phyloP scores from a whole-genome alignment of 1,140 invertebrate genomes.

The Argopecten irradians region DNA sequence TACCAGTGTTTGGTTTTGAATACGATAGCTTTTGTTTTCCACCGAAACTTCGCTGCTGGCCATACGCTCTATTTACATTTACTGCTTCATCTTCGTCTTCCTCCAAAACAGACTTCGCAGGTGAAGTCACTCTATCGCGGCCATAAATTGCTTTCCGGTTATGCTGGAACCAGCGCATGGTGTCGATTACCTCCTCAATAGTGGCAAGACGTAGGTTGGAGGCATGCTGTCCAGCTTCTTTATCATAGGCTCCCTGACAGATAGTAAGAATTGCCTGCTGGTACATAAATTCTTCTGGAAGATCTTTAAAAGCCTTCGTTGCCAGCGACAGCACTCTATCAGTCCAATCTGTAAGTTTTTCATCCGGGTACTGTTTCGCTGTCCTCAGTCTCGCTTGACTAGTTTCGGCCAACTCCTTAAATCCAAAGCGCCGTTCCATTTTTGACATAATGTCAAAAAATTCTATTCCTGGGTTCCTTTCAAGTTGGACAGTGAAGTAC shows the following conservation, averaged over 20 bases:
- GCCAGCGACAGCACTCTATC: not conserved
- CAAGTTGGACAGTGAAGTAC: not conserved
- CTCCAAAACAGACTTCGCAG: not conserved
- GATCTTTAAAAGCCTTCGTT: not conserved
- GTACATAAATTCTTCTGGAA: constrained; percentile 23
- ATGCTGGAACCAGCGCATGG: constrained; percentile 17
- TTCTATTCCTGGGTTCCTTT: not conserved
- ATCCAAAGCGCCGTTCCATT: not conserved
- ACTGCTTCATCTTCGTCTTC: not conserved
- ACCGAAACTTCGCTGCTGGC: not conserved
- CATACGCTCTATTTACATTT: no score
- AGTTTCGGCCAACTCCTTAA: not conserved
- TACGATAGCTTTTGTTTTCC: not conserved
- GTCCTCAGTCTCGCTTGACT: not conserved
- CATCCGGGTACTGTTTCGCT: not conserved
- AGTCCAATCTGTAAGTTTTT: constrained; percentile 19
- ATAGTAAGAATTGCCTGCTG: not conserved
- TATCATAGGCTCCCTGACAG: not conserved
- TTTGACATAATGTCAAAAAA: not conserved
- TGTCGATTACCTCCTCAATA: not conserved
- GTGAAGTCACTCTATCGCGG: not conserved
- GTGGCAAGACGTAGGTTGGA: not conserved
- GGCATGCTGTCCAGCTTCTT: constrained; percentile 24
- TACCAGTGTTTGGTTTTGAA: not conserved
- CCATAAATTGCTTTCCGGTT: constrained; percentile 8